A percentile compares a stretch with the other conserved stretches of the same genome.
phyloP scores from a whole-genome alignment of 1,140 invertebrate genomes.

The Drosophila seguyi region DNA sequence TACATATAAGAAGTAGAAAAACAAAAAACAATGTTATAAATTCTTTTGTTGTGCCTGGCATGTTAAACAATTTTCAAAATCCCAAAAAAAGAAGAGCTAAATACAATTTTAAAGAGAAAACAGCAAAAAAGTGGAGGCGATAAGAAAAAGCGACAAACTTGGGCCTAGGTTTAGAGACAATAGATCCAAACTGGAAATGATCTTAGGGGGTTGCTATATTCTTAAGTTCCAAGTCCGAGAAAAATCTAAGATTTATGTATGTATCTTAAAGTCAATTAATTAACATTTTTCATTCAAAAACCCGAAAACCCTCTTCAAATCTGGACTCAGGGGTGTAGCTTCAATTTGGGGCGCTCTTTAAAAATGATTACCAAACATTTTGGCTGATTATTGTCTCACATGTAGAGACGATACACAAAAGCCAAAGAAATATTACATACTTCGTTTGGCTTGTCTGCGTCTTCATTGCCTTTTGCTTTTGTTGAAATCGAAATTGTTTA shows the following conservation, averaged over 20 bases:
- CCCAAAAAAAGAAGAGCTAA: conserved; percentile 42
- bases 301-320: conserved; percentile 16
- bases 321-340: conserved; percentile 20
- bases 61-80: conserved; percentile 72
- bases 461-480: conserved; percentile 45
- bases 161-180: conserved; percentile 15
- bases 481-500: conserved; percentile 67
- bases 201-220: background rate
- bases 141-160: conserved; percentile 23
- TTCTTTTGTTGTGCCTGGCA: conserved; percentile 79
- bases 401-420: conserved; percentile 29
- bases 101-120: conserved; percentile 47
- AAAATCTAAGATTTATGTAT: conserved; percentile 15
- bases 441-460: conserved; percentile 51
- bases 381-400: conserved; percentile 64
- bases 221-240: background rate
- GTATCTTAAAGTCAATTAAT: conserved; percentile 9
- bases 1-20: conserved; percentile 15
- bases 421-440: conserved; percentile 41
- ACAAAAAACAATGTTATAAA: conserved; percentile 69
- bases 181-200: conserved; percentile 11
- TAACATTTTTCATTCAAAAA: conserved; percentile 6
- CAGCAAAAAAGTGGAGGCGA: conserved; percentile 24
- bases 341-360: conserved; percentile 45
- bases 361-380: conserved; percentile 78